A percentile compares a stretch with the other conserved stretches of the same genome.
Evolutionary conservation across 1,140 invertebrate genomes (phyloP).

Genomic region (Hypothenemus hampei): DNA sequence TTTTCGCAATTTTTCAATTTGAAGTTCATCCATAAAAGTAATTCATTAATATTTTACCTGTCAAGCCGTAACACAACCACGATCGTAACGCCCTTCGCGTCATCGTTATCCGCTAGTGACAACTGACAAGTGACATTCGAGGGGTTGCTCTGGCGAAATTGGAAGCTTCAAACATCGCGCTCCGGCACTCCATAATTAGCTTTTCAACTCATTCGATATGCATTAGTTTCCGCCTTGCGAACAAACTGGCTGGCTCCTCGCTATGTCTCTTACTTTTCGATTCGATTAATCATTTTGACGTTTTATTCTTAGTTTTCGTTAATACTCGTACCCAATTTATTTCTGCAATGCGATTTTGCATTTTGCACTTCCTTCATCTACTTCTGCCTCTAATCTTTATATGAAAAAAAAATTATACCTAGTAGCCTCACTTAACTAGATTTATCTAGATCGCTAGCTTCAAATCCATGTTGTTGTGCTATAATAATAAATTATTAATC

Average conservation of each 20-base stretch:
- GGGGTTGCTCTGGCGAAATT: conserved; percentile 26
- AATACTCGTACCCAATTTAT: too few relatives aligned
- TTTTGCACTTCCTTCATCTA: too few relatives aligned
- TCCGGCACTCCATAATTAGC: conserved; percentile 29
- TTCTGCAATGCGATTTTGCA: too few relatives aligned
- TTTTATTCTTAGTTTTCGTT: too few relatives aligned
- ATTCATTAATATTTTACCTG: conserved; percentile 12
- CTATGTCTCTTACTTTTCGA: conserved; percentile 9
- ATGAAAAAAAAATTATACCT: too few relatives aligned
- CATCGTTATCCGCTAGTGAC: conserved; percentile 26
- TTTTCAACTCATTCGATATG: conserved; percentile 28
- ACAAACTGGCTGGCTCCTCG: conserved; percentile 3
- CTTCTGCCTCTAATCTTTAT: too few relatives aligned
- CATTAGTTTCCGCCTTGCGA: conserved; percentile 22
- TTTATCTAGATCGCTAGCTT: not conserved
- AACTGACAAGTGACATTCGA: conserved; percentile 23
- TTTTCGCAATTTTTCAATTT: too few relatives aligned
- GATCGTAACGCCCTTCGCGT: not conserved
- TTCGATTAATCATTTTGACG: conserved; percentile 14
- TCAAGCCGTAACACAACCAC: conserved; percentile 6
- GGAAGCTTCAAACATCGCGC: conserved; percentile 27
- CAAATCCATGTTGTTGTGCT: not conserved
- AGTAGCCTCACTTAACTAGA: too few relatives aligned
- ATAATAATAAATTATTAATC: conserved; percentile 1
- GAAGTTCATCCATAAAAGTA: too few relatives aligned